Evolutionary conservation across 2,113 vertebrate genomes (phyloP).

Genomic region (Solea solea): DNA sequence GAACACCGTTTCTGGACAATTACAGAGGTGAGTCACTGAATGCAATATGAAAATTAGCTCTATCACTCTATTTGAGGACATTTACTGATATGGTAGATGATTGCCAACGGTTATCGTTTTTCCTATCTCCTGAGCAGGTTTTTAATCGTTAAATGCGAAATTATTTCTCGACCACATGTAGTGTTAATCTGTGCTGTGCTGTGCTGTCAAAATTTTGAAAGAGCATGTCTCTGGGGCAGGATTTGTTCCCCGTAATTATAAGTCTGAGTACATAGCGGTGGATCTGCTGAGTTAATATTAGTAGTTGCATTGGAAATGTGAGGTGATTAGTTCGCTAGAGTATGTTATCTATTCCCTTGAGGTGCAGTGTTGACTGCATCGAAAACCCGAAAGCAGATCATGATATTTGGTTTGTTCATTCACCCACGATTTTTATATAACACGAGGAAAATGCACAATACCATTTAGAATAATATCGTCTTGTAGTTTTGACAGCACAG

Average conservation of each 20-base stretch:
- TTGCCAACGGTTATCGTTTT: not conserved
- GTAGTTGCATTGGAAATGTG: constrained; percentile 6
- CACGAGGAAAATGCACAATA: not conserved
- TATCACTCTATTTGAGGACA: not conserved
- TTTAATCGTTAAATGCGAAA: constrained; percentile 1
- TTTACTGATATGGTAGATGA: not conserved
- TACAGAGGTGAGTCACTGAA: constrained; percentile 76
- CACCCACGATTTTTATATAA: constrained; percentile 21
- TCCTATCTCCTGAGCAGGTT: not conserved
- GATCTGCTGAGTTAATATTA: constrained; percentile 16
- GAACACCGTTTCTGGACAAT: constrained; percentile 73
- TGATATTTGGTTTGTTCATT: constrained; percentile 29
- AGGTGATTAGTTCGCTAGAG: not conserved
- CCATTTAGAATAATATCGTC: not conserved
- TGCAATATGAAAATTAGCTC: not conserved
- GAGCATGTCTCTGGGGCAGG: constrained; percentile 1
- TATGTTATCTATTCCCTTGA: constrained; percentile 21
- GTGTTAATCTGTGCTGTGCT: constrained; percentile 3
- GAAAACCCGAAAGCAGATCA: constrained; percentile 43
- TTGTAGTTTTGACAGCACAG: not conserved
- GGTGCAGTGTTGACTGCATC: constrained; percentile 47
- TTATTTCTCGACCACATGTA: constrained; percentile 11
- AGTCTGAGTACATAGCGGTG: constrained; percentile 32
- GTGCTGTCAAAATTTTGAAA: constrained; percentile 9
- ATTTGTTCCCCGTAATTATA: constrained; percentile 26